A percentile compares a stretch with the other conserved stretches of the same genome.
Evolutionary conservation across 30 jellyfish, hydroid and myxozoan species (phyloP).

Genomic region (Mastigias papua): DNA sequence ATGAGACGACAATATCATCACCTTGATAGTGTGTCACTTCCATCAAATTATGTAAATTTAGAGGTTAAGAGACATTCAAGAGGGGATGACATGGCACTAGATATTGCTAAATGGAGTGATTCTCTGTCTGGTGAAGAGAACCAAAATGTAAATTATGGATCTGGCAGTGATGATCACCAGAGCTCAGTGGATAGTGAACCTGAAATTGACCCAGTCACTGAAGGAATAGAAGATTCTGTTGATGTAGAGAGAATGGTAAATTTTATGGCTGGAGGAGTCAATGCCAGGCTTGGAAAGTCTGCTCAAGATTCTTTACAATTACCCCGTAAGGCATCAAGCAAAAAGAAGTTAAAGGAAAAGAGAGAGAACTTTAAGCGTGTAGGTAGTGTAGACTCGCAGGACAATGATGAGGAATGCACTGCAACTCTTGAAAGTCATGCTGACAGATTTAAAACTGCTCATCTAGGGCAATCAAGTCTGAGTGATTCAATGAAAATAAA

Average conservation of each 20-base stretch:
- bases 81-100: constrained; percentile 55
- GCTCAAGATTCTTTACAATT: constrained; percentile 69
- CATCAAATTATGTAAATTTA: constrained; percentile 57
- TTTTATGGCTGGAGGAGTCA: constrained; percentile 38
- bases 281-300: constrained; percentile 57
- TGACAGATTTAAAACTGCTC: constrained; percentile 34
- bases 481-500: constrained; percentile 66
- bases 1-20: constrained; percentile 36
- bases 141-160: neutral
- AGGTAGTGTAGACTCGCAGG: constrained; percentile 61
- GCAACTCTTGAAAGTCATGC: neutral
- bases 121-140: constrained; percentile 7
- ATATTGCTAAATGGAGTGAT: constrained; percentile 38
- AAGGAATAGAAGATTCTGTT: constrained; percentile 23
- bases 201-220: neutral
- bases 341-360: constrained; percentile 55
- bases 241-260: constrained; percentile 38
- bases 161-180: neutral
- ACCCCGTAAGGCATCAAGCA: constrained; percentile 67
- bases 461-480: constrained; percentile 55
- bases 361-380: constrained; percentile 27
- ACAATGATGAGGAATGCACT: constrained; percentile 25
- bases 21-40: constrained; percentile 68
- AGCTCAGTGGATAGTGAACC: neutral
- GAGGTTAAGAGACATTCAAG: constrained; percentile 61